phyloP scores from a whole-genome alignment of 2,888 invertebrate species.

The Sinentomon sp. region DNA sequence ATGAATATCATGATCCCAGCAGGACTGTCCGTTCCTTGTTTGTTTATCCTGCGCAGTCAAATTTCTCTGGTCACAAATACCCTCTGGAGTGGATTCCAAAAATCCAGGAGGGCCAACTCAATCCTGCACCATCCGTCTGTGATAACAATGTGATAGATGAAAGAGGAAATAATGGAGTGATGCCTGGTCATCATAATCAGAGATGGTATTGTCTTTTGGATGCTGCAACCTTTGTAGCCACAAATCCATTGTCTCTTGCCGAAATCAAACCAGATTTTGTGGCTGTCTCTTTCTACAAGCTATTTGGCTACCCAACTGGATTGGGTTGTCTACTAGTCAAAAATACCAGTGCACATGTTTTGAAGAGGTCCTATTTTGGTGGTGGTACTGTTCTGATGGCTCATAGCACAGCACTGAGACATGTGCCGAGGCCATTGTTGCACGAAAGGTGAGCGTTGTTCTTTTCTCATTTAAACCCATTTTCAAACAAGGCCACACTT shows the following conservation, averaged over 20 bases:
- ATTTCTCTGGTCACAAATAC: conserved; percentile 78
- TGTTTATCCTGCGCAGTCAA: conserved; percentile 73
- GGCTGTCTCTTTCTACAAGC: conserved; percentile 80
- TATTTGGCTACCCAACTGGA: conserved; percentile 88
- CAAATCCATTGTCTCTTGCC: conserved; percentile 45
- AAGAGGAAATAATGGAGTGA: no score
- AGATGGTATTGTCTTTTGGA: conserved; percentile 51
- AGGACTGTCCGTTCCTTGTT: conserved; percentile 47
- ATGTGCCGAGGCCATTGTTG: conserved; percentile 35
- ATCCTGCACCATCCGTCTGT: no score
- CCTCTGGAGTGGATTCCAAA: conserved; percentile 40
- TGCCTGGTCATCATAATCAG: not conserved
- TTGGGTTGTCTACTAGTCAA: conserved; percentile 61
- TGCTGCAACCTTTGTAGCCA: conserved; percentile 52
- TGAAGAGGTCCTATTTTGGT: conserved; percentile 57
- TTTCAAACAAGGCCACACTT: no score
- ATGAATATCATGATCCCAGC: no score
- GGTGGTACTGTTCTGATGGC: conserved; percentile 79
- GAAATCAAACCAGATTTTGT: conserved; percentile 58
- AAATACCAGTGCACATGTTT: conserved; percentile 29
- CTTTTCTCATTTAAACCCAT: no score
- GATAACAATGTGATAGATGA: no score
- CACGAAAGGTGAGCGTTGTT: conserved; percentile 34
- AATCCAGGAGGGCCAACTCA: conserved; percentile 29
- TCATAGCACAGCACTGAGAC: conserved; percentile 37